Base-by-base conservation (phyloP, 2,797 vertebrate species). In the Buceros bicornis region DNA sequence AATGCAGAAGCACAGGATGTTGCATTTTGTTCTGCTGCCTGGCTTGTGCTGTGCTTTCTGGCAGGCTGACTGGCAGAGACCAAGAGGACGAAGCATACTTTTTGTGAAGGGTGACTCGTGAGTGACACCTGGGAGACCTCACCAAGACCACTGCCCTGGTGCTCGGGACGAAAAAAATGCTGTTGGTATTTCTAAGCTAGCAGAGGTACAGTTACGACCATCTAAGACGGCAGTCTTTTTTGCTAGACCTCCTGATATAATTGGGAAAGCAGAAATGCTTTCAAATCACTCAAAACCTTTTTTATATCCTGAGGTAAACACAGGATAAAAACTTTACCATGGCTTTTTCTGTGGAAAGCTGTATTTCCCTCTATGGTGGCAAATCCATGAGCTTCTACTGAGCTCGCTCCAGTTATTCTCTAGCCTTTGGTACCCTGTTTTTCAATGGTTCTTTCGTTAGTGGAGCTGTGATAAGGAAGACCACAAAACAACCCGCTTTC, bases 381-480 rank as follows among this genome's bases (percentile, higher is more conserved):
- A 67, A 64, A 85, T n/a, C 11, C 1, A 3, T 62, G 37, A 81
- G 11, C 47, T n/a, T 35, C n/a, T 25, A 43, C 24, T 0, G 0
- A 51, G 29, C 15, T 79, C 25, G 45, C 16, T 24, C 18, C 22
- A 21, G 20, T 40, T 70, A 29, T 26, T 54, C 42, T 71, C 43
- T 65, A 54, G 51, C 21, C 31, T 53, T 80, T 43, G 50, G 54
- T 48, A 58, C 16, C 10, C 8, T 22, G 79, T 40, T 83, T 54
- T 62, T 50, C 37, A 71, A 8, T 24, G 16, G 6, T 48, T 31
- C 5, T 66, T 84, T 84, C 7, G 0, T 53, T 67, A 48, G 31
- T 69, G 18, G 50, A 42, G 16, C 35, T 78, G 43, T 72, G 67
- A 22, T 40, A 87, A 72, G 7, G 28, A 21, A 81, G 33, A 58